Base-by-base conservation (phyloP, 2,888 invertebrate genomes). In the Trissolcus brochymenae region DNA sequence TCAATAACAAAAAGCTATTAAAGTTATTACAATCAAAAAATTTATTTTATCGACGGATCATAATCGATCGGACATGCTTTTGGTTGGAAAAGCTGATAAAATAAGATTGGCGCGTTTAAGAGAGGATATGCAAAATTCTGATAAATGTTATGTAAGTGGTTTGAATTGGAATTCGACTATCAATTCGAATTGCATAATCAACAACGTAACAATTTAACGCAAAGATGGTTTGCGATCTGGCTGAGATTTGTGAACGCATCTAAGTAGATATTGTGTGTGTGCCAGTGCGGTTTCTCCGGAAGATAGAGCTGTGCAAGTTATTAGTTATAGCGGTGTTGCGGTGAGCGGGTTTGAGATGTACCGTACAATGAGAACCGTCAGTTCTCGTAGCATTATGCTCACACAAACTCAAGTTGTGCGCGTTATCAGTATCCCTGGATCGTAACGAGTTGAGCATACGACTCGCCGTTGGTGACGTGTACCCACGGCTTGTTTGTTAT, bases 371-470 rank as follows among this genome's bases (percentile, higher is more conserved):
- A 68, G 60, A 77, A 73, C 64, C 67, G 16, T 62, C 66, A 67
- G 54, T 49, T 61, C 70, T 49, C 62, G 61, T 43, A 35, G 46
- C 46, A 51, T 56, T 64, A 64, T 66, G 57, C 62, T 61, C 41
- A 56, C 56, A 50, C 56, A 68, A 78, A 75, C 62, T 73, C 59
- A 29, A 65, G 50, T 62, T 66, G 17, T 29, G 56, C 61, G 29
- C 49, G 64, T 76, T 76, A 79, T 79, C 79, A 65, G 29, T 25
- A 49, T 55, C 57, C 62, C 59, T 70, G 49, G 59, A 79, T 79
- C 79, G 76, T 70, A 76, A 79, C 75, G 61, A 76, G 67, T 51
- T 51, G 16, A 57, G 68, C 75, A 73, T 71, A 79, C 72, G 76
- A 75, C 7, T 35, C 35, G 35, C 35, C 35, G 35, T 35, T 35